phyloP scores from a whole-genome alignment of 2,888 invertebrate species.

The Nephrotoma appendiculata region DNA sequence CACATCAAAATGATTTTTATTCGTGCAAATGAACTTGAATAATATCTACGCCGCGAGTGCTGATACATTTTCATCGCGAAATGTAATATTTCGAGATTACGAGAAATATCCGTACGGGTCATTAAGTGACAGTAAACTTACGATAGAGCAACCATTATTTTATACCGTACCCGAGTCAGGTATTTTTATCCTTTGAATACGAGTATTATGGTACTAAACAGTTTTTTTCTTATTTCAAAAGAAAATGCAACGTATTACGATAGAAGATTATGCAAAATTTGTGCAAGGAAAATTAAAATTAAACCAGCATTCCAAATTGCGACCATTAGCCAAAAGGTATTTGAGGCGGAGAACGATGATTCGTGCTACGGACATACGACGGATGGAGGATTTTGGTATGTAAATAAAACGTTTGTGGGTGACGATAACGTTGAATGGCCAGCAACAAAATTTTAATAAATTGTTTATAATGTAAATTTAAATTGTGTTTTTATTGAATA shows the following conservation, averaged over 20 bases:
- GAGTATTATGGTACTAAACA: neutral
- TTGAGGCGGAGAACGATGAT: neutral
- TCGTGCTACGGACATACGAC: neutral
- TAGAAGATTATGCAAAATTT: neutral
- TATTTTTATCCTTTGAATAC: neutral
- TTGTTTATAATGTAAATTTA: neutral
- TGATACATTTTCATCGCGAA: conserved; percentile 33
- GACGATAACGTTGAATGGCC: neutral
- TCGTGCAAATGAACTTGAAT: conserved; percentile 35
- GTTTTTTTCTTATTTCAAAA: neutral
- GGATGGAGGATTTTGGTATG: neutral
- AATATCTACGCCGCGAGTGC: conserved; percentile 41
- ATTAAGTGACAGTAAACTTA: neutral
- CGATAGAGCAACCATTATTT: neutral
- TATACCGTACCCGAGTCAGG: neutral
- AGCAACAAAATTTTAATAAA: neutral
- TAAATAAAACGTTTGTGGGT: neutral
- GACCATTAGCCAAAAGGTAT: neutral
- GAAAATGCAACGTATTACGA: neutral
- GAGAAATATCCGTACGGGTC: conserved; percentile 34
- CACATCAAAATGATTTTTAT: too few species aligned
- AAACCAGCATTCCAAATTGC: neutral
- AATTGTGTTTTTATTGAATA: neutral
- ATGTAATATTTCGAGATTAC: conserved; percentile 35
- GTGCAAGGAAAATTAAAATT: neutral